Evolutionary conservation across 2,113 vertebrate species (phyloP).

Genomic region (Balaenoptera acutorostrata): DNA sequence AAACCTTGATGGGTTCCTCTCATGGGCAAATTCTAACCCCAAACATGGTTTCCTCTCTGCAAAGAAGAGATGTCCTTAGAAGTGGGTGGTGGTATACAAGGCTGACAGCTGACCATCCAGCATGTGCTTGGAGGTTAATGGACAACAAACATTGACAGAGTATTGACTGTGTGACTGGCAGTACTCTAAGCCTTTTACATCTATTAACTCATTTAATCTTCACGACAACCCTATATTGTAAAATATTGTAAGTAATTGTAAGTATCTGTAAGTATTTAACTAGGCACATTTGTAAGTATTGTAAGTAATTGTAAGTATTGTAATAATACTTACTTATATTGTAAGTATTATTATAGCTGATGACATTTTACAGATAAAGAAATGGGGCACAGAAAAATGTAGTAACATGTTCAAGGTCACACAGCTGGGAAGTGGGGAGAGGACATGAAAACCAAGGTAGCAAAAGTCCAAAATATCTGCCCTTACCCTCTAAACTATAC

Average conservation of each 20-base stretch:
- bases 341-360: neutral
- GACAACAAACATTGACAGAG: neutral
- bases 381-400: neutral
- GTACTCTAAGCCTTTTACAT: neutral
- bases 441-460: neutral
- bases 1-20: neutral
- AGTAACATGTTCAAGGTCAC: neutral
- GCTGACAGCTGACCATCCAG: neutral
- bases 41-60: neutral
- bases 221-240: neutral
- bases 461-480: neutral
- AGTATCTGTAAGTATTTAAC: too few species aligned
- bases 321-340: too few species aligned
- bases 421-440: neutral
- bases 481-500: neutral
- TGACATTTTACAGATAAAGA: neutral
- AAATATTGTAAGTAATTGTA: too few species aligned
- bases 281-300: too few species aligned
- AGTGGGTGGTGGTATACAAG: neutral
- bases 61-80: neutral
- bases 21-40: neutral
- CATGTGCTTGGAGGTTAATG: neutral
- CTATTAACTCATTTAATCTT: neutral
- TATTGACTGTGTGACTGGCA: neutral
- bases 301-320: too few species aligned